Evolutionary conservation across 2,113 vertebrate genomes (phyloP).

Genomic region (Tretioscincus oriximinensis): DNA sequence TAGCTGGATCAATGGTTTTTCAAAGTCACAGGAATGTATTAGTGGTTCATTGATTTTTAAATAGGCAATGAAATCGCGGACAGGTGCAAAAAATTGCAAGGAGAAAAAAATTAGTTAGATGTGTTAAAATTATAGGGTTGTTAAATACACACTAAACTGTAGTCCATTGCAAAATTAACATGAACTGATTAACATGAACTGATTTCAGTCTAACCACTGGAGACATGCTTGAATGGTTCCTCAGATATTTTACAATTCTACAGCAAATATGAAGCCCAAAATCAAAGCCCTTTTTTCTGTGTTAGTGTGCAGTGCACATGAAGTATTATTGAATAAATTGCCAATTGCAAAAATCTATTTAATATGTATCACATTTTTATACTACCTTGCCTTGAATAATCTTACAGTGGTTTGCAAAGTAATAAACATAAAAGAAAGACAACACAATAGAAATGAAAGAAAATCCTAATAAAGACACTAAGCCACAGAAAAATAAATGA

Average conservation of each 20-base stretch:
- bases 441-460: too few species aligned
- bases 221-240: not conserved
- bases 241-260: not conserved
- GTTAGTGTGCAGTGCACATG: not conserved
- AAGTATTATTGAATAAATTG: too few species aligned
- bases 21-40: slow-evolving; percentile 59
- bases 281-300: not conserved
- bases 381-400: too few species aligned
- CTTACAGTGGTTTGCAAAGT: too few species aligned
- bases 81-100: slow-evolving; percentile 53
- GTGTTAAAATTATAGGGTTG: slow-evolving; percentile 27
- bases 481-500: too few species aligned
- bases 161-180: not conserved
- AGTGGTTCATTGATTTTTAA: slow-evolving; percentile 62
- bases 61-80: slow-evolving; percentile 59
- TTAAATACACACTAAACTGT: not conserved
- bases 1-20: slow-evolving; percentile 58
- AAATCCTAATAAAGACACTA: too few species aligned
- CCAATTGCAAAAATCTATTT: too few species aligned
- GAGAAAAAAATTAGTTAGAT: slow-evolving; percentile 21
- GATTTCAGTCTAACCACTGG: not conserved
- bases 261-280: too few species aligned
- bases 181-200: not conserved
- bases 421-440: too few species aligned
- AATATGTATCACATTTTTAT: too few species aligned